Evolutionary conservation across 2,888 invertebrate species (phyloP), one percentile per base, ranked within the genome.

Genomic region (Ochropleura plecta): DNA sequence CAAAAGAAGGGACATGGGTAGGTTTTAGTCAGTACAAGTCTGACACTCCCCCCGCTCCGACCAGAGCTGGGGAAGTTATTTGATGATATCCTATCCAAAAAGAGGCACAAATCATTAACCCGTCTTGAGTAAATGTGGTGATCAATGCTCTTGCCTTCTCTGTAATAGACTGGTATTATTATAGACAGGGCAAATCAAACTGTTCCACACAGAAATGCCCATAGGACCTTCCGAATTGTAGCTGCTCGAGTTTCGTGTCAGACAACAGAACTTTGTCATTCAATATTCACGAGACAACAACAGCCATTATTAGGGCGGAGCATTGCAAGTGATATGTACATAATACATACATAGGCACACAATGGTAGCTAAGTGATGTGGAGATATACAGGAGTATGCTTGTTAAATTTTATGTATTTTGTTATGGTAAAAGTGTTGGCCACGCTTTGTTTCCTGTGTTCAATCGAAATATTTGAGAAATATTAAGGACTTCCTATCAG

Each of bases 261-360:
- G 48, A 63, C 46, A 75, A 53, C 46, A 63, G 48, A 74, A 48
- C 20, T n/a, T 30, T 6, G 18, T 14, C n/a, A n/a, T 76, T 55
- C 40, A 75, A 53, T 63, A 75, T 53, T 53, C 75, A 75, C 18
- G n/a, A 65, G 20, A 30, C 30, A 42, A 53, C 55, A 76, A 74
- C 16, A 76, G n/a, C 42, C 30, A 74, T 65, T 55, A 74, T 65
- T 55, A 55, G 48, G 8, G 16, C 8, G 8, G 55, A 67, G 49
- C n/a, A 49, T 20, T 57, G 68, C 78, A 57, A 57, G n/a, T 67
- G n/a, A 49, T 77, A n/a, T 49, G 44, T 30, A 75, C 9, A 77
- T 67, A 66, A 66, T 49, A 60, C 14, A 14, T 5, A 51, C 49
- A 0, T 46, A 20, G 5, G 6, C 48, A n/a, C 10, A 51, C 5